These are phyloP conservation scores for Hydrochoerus hydrochaeris DNA, from an alignment of 2,113 vertebrate genomes.

Conservation along the genomic window DNA sequence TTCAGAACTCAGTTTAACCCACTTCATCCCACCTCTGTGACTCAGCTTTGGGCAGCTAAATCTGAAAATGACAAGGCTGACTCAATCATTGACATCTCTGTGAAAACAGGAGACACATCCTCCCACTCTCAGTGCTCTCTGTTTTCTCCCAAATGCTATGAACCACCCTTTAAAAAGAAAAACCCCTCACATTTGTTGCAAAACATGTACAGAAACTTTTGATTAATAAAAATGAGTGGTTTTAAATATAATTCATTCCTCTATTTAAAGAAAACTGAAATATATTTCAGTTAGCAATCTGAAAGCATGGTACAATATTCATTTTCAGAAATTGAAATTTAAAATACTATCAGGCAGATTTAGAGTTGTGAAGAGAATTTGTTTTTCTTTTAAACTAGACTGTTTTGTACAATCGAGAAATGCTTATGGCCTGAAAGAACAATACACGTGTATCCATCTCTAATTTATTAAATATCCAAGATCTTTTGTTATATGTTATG, in stretches of 20 bases:
- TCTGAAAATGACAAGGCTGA: constrained; percentile 83
- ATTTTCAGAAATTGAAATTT: constrained; percentile 48
- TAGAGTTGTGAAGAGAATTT: neutral
- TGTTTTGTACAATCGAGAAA: constrained; percentile 5
- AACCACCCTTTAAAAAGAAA: neutral
- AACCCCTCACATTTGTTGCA: neutral
- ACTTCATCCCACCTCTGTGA: constrained; percentile 72
- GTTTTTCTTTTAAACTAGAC: constrained; percentile 17
- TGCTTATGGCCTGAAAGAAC: neutral
- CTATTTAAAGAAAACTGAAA: neutral
- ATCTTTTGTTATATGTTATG: neutral
- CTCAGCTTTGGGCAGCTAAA: constrained; percentile 82
- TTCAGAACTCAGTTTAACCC: constrained; percentile 39
- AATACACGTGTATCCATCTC: neutral
- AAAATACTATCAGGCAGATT: neutral
- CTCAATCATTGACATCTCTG: constrained; percentile 74
- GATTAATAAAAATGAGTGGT: constrained; percentile 37
- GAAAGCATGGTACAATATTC: neutral
- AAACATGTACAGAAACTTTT: constrained; percentile 18
- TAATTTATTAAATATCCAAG: neutral
- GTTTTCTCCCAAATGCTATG: constrained; percentile 58
- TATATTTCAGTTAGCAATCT: neutral
- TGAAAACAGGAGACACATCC: constrained; percentile 71
- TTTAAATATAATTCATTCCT: neutral
- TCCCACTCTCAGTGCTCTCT: neutral